Evolutionary conservation across 2,888 invertebrate genomes (phyloP).

Genomic region (Rhingia campestris): DNA sequence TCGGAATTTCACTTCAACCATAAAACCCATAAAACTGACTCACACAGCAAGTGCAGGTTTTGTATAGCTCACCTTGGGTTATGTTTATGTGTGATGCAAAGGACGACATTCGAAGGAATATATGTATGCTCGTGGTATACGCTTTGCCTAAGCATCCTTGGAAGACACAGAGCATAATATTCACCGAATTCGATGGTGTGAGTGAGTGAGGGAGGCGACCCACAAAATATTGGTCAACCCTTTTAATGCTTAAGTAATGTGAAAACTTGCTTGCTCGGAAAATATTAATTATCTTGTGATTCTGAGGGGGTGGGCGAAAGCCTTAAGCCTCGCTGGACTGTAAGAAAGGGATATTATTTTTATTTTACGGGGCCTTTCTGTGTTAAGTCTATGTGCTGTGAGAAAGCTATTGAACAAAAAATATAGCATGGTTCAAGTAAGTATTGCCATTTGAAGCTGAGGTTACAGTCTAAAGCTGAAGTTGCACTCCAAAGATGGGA

Average conservation of each 20-base stretch:
- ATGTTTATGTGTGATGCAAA: conserved; percentile 18
- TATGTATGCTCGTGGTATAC: conserved; percentile 11
- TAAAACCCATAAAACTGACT: conserved; percentile 74
- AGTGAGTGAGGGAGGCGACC: conserved; percentile 30
- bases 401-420: no score
- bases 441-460: no score
- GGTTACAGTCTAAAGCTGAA: no score
- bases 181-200: background rate
- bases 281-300: conserved; percentile 70
- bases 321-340: background rate
- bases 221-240: conserved; percentile 72
- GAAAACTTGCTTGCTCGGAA: conserved; percentile 72
- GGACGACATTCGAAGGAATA: conserved; percentile 42
- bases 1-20: conserved; percentile 74
- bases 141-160: conserved; percentile 62
- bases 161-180: conserved; percentile 40
- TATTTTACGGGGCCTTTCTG: background rate
- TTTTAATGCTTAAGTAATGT: conserved; percentile 73
- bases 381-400: conserved; percentile 2
- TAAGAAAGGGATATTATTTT: background rate
- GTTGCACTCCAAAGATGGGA: no score
- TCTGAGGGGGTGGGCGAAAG: background rate
- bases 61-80: conserved; percentile 66
- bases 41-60: conserved; percentile 70
- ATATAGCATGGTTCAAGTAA: no score